Conservation (phyloP, 2,888 invertebrate genomes). For the Meiosimyza decipiens region DNA sequence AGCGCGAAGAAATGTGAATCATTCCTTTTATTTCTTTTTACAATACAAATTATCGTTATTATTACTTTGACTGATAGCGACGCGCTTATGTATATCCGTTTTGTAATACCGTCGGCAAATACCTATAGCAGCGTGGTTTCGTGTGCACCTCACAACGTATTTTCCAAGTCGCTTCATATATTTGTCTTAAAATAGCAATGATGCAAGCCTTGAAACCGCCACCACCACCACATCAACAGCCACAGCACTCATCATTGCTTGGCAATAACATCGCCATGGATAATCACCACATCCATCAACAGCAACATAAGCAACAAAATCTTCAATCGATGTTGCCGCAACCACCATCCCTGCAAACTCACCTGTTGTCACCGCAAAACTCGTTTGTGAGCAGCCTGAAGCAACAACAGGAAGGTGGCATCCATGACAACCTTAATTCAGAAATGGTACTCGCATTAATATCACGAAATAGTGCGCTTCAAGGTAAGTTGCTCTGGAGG, state of each 20-base stretch:
- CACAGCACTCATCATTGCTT: slow-evolving; percentile 41
- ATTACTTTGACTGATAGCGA: too few relatives aligned
- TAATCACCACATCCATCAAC: slow-evolving; percentile 48
- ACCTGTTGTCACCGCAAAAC: too few relatives aligned
- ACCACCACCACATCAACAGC: slow-evolving; percentile 51
- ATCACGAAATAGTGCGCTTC: slow-evolving; percentile 87
- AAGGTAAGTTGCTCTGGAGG: slow-evolving; percentile 74
- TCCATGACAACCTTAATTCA: slow-evolving; percentile 76
- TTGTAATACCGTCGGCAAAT: too few relatives aligned
- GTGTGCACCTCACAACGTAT: too few relatives aligned
- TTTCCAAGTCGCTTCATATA: slow-evolving; percentile 30
- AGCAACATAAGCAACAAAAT: slow-evolving; percentile 44
- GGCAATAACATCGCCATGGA: slow-evolving; percentile 22
- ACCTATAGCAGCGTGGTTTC: too few relatives aligned
- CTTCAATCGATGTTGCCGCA: slow-evolving; percentile 40
- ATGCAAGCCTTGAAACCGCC: slow-evolving; percentile 65
- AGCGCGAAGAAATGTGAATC: too few relatives aligned
- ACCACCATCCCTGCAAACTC: slow-evolving; percentile 18
- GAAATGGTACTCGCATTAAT: slow-evolving; percentile 86
- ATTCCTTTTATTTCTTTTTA: too few relatives aligned
- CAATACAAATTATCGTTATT: too few relatives aligned
- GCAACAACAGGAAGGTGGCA: slow-evolving; percentile 39
- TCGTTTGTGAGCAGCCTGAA: slow-evolving; percentile 11
- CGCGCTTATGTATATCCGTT: too few relatives aligned
- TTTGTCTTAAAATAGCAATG: slow-evolving; percentile 60